These are phyloP conservation scores for Embidobia sp. DNA, from an alignment of 2,888 invertebrate species.

Conservation along the genomic window DNA sequence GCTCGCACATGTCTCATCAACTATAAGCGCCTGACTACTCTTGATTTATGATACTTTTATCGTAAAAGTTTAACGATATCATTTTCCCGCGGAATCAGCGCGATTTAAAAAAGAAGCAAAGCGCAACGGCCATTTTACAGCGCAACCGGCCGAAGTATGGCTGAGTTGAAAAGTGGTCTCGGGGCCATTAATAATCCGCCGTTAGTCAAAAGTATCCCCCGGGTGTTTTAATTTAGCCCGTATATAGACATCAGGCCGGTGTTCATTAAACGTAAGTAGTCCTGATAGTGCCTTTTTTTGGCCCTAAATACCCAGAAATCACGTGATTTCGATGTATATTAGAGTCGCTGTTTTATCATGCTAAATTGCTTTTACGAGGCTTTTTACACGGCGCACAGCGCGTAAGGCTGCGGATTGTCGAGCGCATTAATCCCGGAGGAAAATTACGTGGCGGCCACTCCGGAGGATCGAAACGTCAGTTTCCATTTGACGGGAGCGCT, in stretches of 20 bases:
- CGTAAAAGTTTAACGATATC: slow-evolving; percentile 2
- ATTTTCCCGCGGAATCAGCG: background rate
- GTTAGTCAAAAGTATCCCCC: slow-evolving; percentile 37
- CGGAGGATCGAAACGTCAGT: slow-evolving; percentile 58
- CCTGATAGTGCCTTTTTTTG: slow-evolving; percentile 46
- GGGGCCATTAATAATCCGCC: slow-evolving; percentile 22
- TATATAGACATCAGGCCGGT: slow-evolving; percentile 30
- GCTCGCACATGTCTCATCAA: background rate
- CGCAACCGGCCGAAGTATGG: background rate
- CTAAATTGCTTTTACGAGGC: slow-evolving; percentile 58
- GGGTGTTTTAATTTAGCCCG: slow-evolving; percentile 46
- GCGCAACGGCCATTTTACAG: background rate
- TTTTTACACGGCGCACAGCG: slow-evolving; percentile 49
- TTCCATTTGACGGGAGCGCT: slow-evolving; percentile 56
- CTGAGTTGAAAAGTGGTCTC: slow-evolving; percentile 10
- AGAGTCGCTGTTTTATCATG: slow-evolving; percentile 55
- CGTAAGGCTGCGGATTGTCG: slow-evolving; percentile 53
- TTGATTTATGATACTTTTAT: background rate
- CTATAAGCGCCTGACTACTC: background rate
- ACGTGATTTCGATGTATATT: slow-evolving; percentile 60
- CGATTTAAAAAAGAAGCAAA: background rate
- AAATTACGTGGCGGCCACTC: slow-evolving; percentile 51
- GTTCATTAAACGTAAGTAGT: slow-evolving; percentile 57
- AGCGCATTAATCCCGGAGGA: slow-evolving; percentile 61
- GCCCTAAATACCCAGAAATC: slow-evolving; percentile 58